These are phyloP conservation scores for Bufo gargarizans DNA, from an alignment of 2,113 vertebrate genomes.

Conservation along the genomic window DNA sequence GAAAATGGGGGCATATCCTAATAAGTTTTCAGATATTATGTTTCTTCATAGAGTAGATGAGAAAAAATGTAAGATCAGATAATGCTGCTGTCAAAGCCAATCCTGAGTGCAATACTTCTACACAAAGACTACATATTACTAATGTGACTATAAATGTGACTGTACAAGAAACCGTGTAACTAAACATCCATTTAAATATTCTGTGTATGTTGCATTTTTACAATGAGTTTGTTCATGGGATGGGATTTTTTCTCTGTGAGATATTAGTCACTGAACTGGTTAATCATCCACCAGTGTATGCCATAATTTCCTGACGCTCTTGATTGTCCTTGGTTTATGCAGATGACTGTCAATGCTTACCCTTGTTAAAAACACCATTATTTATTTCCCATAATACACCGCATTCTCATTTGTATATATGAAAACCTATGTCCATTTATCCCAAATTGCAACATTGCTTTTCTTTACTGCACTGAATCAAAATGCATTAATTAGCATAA, in stretches of 20 bases:
- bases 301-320: background rate
- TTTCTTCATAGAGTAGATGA: no score
- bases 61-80: no score
- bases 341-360: conserved; percentile 20
- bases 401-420: conserved; percentile 26
- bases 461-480: conserved; percentile 36
- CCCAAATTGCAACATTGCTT: conserved; percentile 45
- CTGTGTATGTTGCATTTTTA: background rate
- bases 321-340: conserved; percentile 24
- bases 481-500: conserved; percentile 55
- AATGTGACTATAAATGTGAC: no score
- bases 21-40: no score
- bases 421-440: conserved; percentile 44
- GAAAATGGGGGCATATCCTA: no score
- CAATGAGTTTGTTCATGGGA: background rate
- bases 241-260: no score
- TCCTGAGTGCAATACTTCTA: no score
- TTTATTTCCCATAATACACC: conserved; percentile 36
- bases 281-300: background rate
- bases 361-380: conserved; percentile 31
- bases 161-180: background rate
- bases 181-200: background rate
- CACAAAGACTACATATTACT: no score
- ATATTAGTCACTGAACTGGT: background rate
- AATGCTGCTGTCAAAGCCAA: no score